phyloP scores from a whole-genome alignment of 53 echinoderm and acorn worm species.

The Glandiceps talaboti region DNA sequence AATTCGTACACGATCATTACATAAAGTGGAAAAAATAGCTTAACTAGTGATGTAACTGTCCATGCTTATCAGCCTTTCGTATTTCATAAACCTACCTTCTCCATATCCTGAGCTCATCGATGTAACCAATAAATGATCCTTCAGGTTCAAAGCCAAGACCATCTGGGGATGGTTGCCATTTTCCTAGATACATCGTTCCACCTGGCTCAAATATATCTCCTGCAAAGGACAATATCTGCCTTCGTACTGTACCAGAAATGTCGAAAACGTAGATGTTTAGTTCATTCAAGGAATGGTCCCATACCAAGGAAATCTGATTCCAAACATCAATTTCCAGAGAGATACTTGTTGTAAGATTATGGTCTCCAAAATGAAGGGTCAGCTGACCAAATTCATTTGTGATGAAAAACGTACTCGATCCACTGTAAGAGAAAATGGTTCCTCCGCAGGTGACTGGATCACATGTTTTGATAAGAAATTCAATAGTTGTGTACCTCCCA shows the following conservation, averaged over 20 bases:
- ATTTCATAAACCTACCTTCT: slow-evolving; percentile 76
- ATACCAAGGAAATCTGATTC: slow-evolving; percentile 60
- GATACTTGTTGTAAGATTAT: slow-evolving; percentile 47
- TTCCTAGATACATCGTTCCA: slow-evolving; percentile 57
- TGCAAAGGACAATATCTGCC: slow-evolving; percentile 21
- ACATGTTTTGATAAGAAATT: slow-evolving; percentile 53
- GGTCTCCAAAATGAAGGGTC: slow-evolving; percentile 38
- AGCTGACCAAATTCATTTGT: slow-evolving; percentile 28
- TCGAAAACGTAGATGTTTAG: slow-evolving; percentile 64
- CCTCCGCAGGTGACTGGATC: slow-evolving; percentile 38
- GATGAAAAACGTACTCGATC: slow-evolving; percentile 46
- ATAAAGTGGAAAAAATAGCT: too few species aligned
- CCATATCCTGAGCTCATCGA: slow-evolving; percentile 82
- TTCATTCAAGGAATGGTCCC: slow-evolving; percentile 24
- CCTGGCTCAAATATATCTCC: slow-evolving; percentile 35
- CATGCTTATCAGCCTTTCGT: too few species aligned
- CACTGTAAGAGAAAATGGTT: slow-evolving; percentile 50
- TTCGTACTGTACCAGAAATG: slow-evolving; percentile 23
- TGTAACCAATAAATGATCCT: slow-evolving; percentile 51
- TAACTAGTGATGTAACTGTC: too few species aligned
- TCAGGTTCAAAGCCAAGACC: slow-evolving; percentile 33
- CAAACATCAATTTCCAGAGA: slow-evolving; percentile 34
- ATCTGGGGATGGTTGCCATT: slow-evolving; percentile 54
- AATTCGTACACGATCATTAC: too few species aligned
- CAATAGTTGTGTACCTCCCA: slow-evolving; percentile 27